Conservation (phyloP, 2,888 invertebrate species). For the Meloe dianella region DNA sequence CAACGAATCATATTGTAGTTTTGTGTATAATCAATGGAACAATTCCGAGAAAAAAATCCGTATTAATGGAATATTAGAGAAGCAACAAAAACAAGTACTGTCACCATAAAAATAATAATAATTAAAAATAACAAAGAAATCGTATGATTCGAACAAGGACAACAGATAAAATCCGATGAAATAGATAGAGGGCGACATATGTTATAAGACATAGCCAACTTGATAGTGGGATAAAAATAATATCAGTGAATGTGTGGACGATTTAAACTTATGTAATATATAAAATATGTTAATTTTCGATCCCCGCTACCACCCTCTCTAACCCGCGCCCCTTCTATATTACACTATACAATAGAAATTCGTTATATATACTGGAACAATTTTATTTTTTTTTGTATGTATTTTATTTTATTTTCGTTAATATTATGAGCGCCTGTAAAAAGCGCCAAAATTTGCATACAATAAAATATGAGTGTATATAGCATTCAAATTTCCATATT, state of each 20-base stretch:
- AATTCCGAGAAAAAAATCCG: background rate
- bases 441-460: constrained; percentile 30
- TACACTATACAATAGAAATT: constrained; percentile 52
- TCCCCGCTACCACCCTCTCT: background rate
- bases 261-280: constrained; percentile 40
- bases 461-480: constrained; percentile 32
- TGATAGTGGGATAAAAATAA: background rate
- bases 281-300: constrained; percentile 55
- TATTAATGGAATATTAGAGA: background rate
- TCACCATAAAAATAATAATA: no score
- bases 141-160: no score
- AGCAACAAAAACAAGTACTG: no score
- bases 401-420: background rate
- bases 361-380: constrained; percentile 46
- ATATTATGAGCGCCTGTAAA: constrained; percentile 23
- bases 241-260: no score
- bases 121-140: no score
- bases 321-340: background rate
- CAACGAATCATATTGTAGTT: background rate
- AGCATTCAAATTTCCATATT: constrained; percentile 33
- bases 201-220: no score
- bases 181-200: background rate
- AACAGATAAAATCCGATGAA: background rate
- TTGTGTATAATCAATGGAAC: background rate
- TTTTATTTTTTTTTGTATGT: background rate